Evolutionary conservation across 2,888 invertebrate genomes (phyloP).

Genomic region (Calephelis perditalis): DNA sequence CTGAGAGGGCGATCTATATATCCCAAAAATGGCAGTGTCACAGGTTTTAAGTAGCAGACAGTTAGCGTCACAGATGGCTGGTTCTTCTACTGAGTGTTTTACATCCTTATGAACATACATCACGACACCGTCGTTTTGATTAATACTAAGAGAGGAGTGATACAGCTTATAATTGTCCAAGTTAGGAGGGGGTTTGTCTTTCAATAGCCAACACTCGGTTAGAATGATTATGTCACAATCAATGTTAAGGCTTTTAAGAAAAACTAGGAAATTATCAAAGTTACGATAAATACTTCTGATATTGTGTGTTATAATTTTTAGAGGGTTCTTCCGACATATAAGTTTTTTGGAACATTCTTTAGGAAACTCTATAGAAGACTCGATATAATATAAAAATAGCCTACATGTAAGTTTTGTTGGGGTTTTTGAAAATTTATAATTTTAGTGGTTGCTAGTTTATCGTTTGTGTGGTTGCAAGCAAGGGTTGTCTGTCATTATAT

Average conservation of each 20-base stretch:
- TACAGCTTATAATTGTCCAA: neutral
- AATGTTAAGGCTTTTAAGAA: neutral
- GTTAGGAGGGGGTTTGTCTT: neutral
- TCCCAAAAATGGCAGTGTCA: no score
- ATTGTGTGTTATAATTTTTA: constrained; percentile 1
- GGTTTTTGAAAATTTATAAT: no score
- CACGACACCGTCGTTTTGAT: neutral
- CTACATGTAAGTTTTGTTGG: no score
- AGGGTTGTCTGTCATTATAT: no score
- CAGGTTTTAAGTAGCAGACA: neutral
- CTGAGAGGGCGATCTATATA: no score
- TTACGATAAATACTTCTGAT: neutral
- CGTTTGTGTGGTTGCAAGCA: no score
- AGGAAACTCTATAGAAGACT: neutral
- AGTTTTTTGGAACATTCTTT: neutral
- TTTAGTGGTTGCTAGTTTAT: no score
- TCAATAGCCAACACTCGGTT: neutral
- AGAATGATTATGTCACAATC: neutral
- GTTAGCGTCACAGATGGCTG: neutral
- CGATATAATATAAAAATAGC: no score
- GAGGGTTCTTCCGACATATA: neutral
- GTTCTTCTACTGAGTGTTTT: neutral
- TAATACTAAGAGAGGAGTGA: neutral
- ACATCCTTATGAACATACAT: neutral
- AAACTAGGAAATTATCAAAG: neutral